These are phyloP conservation scores for Mobula birostris DNA, from an alignment of 2,113 vertebrate species.

Conservation along the genomic window DNA sequence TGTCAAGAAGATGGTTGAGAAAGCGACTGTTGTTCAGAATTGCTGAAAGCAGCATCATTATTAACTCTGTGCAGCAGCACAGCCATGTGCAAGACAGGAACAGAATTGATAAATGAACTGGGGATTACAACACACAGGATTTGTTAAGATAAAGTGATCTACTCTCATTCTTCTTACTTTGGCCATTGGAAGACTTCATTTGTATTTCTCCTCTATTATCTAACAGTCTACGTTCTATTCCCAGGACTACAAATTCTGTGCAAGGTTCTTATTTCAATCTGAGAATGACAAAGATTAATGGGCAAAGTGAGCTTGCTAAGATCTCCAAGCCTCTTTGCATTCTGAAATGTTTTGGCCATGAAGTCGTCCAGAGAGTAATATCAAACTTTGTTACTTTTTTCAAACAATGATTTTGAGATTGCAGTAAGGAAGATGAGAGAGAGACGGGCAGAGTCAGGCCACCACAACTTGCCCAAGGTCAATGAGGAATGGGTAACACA, in stretches of 20 bases:
- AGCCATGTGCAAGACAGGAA: background rate
- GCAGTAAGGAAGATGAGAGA: no score
- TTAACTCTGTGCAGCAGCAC: background rate
- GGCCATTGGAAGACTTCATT: background rate
- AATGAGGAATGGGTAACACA: no score
- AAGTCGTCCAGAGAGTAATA: background rate
- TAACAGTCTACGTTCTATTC: background rate
- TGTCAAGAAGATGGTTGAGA: no score
- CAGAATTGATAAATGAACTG: background rate
- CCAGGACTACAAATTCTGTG: background rate
- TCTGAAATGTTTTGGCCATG: background rate
- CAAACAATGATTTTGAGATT: no score
- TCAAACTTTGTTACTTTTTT: background rate
- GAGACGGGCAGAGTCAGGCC: no score
- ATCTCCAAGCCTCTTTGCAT: background rate
- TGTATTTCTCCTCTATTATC: background rate
- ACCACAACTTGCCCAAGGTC: no score
- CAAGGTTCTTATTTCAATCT: background rate
- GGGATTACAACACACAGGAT: background rate
- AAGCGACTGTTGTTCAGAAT: background rate
- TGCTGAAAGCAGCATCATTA: background rate
- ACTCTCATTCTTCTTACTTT: background rate
- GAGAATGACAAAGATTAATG: background rate
- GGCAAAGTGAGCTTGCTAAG: background rate
- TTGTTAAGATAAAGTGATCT: background rate